These are phyloP conservation scores for Zaprionus vittiger DNA, from an alignment of 1,140 invertebrate species.

Conservation along the genomic window DNA sequence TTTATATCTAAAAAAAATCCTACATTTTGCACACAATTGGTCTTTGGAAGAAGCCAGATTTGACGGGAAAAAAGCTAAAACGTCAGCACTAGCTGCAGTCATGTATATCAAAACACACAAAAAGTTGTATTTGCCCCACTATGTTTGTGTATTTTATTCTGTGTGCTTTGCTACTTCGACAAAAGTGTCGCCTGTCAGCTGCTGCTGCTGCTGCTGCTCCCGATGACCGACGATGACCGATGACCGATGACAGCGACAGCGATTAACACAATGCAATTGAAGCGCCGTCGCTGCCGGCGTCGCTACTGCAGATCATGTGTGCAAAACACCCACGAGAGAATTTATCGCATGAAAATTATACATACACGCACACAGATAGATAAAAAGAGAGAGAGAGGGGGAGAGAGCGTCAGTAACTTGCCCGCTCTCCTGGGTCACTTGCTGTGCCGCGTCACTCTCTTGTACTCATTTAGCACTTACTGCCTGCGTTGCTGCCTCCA, in stretches of 20 bases:
- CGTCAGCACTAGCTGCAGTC: too few relatives aligned
- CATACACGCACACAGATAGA: background rate
- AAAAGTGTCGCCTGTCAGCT: conserved; percentile 40
- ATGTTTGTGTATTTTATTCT: background rate
- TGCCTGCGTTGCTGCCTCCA: background rate
- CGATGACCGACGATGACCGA: conserved; percentile 5
- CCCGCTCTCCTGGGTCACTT: background rate
- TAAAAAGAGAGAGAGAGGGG: background rate
- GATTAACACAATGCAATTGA: conserved; percentile 42
- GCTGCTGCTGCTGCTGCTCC: background rate
- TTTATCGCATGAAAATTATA: background rate
- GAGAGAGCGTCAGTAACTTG: conserved; percentile 2
- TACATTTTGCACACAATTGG: too few relatives aligned
- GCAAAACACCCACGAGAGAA: conserved; percentile 16
- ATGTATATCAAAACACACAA: background rate
- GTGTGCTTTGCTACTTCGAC: conserved; percentile 14
- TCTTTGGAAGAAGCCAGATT: too few relatives aligned
- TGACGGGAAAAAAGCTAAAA: too few relatives aligned
- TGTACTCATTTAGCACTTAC: background rate
- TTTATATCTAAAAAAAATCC: too few relatives aligned
- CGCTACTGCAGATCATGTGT: conserved; percentile 37
- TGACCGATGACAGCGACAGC: conserved; percentile 31
- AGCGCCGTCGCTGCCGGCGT: conserved; percentile 13
- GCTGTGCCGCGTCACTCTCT: too few relatives aligned
- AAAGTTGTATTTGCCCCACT: background rate